Evolutionary conservation across 2,888 invertebrate genomes (phyloP), one percentile per base, ranked within the genome.

Genomic region (Brachypterus glaber): DNA sequence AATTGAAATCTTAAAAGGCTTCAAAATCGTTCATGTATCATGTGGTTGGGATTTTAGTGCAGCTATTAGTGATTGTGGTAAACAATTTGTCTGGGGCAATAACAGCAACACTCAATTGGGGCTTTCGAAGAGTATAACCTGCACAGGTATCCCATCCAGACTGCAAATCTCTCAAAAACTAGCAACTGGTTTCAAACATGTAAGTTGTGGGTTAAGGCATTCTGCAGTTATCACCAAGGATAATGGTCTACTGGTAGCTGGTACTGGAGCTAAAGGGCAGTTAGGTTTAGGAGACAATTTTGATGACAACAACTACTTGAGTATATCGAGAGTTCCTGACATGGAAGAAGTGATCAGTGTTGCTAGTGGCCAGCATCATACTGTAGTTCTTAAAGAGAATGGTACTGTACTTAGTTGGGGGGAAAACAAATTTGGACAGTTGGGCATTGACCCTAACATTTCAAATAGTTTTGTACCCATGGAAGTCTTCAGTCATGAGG

Each of bases 41-140:
- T 82, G 83, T 50, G 87, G 87, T n/a, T 87, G 87, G 86, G 84
- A 87, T 56, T 79, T 79, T 47, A 84, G 83, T 38, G 79, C 82
- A 48, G 86, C 80, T 27, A 70, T 87, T 13, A 77, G 82, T 15
- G 71, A 74, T 53, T 73, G 76, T 45, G 75, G 79, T 32, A 71
- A 74, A 37, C 62, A 89, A 2, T 81, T 79, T 64, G 79, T 81
- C 2, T 90, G 89, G 89, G 90, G 91, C 3, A 83, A 85, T 14
- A 88, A 88, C 60, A 70, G 71, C 43, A 79, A 78, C 58, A 82
- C 85, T 13, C 87, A 88, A 57, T 64, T 88, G 36, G 87, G 87
- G 9, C 66, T 81, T 17, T 59, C 59, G 18, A 63, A 61, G 49
- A 66, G 60, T 43, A 60, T 59, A 48, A 69, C 65, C 9, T 64